Evolutionary conservation across 2,888 invertebrate species (phyloP).

Genomic region (Idaea biselata): DNA sequence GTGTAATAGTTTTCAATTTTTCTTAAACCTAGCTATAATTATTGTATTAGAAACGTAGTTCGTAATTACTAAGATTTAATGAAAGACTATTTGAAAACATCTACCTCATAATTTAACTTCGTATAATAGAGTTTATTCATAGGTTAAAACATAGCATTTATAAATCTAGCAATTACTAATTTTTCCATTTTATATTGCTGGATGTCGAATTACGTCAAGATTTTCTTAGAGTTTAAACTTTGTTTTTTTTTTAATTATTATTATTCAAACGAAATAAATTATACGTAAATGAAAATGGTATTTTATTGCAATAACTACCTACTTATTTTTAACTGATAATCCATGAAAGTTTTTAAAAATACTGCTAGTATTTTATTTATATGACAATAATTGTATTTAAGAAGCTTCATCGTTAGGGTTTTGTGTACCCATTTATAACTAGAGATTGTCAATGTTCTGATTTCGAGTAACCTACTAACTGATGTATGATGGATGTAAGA

Average conservation of each 20-base stretch:
- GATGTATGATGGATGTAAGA: too few species aligned
- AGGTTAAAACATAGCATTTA: slow-evolving; percentile 69
- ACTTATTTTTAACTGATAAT: not conserved
- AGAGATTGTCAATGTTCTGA: too few species aligned
- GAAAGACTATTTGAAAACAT: slow-evolving; percentile 77
- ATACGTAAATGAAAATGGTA: slow-evolving; percentile 40
- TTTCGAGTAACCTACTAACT: too few species aligned
- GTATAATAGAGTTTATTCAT: slow-evolving; percentile 71
- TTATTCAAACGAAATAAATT: slow-evolving; percentile 75
- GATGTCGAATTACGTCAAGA: slow-evolving; percentile 61
- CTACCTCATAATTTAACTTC: slow-evolving; percentile 78
- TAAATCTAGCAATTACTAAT: slow-evolving; percentile 62
- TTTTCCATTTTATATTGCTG: slow-evolving; percentile 57
- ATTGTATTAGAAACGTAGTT: slow-evolving; percentile 41
- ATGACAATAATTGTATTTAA: too few species aligned
- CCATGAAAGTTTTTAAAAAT: not conserved
- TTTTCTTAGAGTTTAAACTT: slow-evolving; percentile 76
- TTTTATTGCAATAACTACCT: slow-evolving; percentile 35
- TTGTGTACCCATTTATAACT: too few species aligned
- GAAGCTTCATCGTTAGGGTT: too few species aligned
- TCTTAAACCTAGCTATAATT: slow-evolving; percentile 43
- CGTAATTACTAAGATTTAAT: slow-evolving; percentile 63
- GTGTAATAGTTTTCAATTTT: slow-evolving; percentile 49
- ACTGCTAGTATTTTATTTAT: not conserved
- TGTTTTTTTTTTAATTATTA: slow-evolving; percentile 64